Percentiles rank a stretch among this genome's conserved stretches.
phyloP scores from a whole-genome alignment of 1,140 invertebrate species.

The Akabosia matsudoensis region DNA sequence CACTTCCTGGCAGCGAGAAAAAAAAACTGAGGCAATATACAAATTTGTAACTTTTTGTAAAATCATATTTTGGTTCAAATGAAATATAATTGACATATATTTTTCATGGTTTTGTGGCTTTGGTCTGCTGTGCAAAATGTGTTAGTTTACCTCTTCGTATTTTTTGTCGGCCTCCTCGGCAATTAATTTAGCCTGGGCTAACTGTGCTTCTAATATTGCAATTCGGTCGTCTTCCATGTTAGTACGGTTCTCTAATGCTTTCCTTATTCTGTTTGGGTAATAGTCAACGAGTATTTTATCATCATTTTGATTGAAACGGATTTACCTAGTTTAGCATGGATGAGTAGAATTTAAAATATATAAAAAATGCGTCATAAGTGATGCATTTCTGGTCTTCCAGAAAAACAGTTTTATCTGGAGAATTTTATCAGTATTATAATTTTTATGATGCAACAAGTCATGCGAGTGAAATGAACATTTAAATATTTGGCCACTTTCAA shows the following conservation, averaged over 20 bases:
- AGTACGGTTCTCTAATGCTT: constrained; percentile 95
- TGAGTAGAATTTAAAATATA: too few species aligned
- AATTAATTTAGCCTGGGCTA: constrained; percentile 94
- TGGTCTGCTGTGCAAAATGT: constrained; percentile 11
- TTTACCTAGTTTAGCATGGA: too few species aligned
- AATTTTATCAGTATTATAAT: too few species aligned
- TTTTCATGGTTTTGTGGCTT: constrained; percentile 15
- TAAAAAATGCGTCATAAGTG: too few species aligned
- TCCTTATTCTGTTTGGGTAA: constrained; percentile 79
- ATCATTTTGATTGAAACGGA: not conserved
- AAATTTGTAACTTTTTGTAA: too few species aligned
- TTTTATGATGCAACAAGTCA: not conserved
- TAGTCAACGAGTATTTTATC: not conserved
- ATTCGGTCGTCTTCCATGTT: constrained; percentile 98
- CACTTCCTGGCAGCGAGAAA: not conserved
- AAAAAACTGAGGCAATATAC: not conserved
- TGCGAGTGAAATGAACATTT: not conserved
- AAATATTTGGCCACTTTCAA: not conserved
- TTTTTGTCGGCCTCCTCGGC: constrained; percentile 98
- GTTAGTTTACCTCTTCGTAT: constrained; percentile 87
- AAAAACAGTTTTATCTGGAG: too few species aligned
- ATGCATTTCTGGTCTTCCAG: too few species aligned
- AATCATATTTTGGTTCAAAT: too few species aligned
- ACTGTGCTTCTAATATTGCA: constrained; percentile 86
- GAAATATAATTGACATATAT: not conserved